Percentiles rank a stretch among this genome's conserved stretches.
phyloP scores from a whole-genome alignment of 1,140 invertebrate species.

The Caenorhabditis remanei region DNA sequence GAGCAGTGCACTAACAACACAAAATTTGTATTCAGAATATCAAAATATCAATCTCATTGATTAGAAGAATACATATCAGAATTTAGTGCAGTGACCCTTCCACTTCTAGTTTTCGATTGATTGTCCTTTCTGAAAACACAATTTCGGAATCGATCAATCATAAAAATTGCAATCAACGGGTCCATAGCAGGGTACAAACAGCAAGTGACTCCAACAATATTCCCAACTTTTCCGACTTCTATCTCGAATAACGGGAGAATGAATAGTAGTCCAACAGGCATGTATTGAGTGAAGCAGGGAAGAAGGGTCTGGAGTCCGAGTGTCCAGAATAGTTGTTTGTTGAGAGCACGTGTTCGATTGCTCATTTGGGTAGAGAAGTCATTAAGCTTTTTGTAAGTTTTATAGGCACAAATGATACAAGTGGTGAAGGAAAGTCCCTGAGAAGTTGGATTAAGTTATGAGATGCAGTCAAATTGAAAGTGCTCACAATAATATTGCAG shows the following conservation, averaged over 20 bases:
- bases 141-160: conserved; percentile 31
- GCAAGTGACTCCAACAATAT: conserved; percentile 2
- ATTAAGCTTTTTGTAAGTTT: neutral
- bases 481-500: neutral
- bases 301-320: conserved; percentile 7
- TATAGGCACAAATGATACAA: neutral
- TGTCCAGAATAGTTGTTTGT: conserved; percentile 11
- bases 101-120: no score
- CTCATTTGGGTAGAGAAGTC: neutral
- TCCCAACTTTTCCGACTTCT: neutral
- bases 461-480: neutral
- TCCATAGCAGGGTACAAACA: conserved; percentile 20
- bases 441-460: neutral
- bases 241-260: neutral
- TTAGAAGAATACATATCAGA: no score
- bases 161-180: neutral
- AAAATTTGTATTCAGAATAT: no score
- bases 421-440: neutral
- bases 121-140: no score
- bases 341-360: neutral
- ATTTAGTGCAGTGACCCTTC: no score
- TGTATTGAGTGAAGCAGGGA: neutral
- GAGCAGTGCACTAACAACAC: no score
- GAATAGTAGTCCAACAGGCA: neutral
- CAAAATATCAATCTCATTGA: no score